Evolutionary conservation across 2,797 vertebrate species (phyloP).

Genomic region (Molossus molossus): DNA sequence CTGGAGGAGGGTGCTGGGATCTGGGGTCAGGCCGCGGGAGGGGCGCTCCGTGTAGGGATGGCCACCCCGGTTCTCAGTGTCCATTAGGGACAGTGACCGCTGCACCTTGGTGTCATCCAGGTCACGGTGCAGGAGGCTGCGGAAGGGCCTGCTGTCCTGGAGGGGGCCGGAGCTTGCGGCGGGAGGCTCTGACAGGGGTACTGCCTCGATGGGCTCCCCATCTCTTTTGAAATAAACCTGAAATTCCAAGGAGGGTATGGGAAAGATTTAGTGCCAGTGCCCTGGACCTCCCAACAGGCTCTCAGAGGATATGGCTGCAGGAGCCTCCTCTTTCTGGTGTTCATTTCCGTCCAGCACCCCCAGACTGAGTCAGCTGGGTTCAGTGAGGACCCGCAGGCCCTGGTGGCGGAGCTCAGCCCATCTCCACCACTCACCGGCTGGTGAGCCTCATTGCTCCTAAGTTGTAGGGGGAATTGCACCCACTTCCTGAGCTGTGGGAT

Average conservation of each 20-base stretch:
- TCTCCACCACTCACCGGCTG: background rate
- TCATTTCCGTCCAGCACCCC: background rate
- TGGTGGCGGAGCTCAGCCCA: background rate
- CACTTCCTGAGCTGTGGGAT: rapidly evolving
- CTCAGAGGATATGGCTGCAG: background rate
- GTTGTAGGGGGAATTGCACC: background rate
- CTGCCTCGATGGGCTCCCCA: conserved; percentile 94
- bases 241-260: background rate
- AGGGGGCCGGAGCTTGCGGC: conserved; percentile 78
- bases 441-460: background rate
- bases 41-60: conserved; percentile 88
- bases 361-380: rapidly evolving
- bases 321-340: background rate
- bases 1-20: conserved; percentile 90
- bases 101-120: conserved; percentile 95
- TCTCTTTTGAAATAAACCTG: conserved; percentile 98
- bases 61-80: conserved; percentile 87
- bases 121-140: conserved; percentile 91
- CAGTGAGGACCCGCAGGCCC: rapidly evolving
- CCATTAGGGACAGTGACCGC: conserved; percentile 91
- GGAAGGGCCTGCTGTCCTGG: conserved; percentile 86
- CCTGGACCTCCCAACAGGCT: background rate
- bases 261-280: background rate
- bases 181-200: conserved; percentile 91
- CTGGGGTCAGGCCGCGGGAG: conserved; percentile 85